Base-by-base conservation (phyloP, 2,888 invertebrate species). In the Drosophila incognita region DNA sequence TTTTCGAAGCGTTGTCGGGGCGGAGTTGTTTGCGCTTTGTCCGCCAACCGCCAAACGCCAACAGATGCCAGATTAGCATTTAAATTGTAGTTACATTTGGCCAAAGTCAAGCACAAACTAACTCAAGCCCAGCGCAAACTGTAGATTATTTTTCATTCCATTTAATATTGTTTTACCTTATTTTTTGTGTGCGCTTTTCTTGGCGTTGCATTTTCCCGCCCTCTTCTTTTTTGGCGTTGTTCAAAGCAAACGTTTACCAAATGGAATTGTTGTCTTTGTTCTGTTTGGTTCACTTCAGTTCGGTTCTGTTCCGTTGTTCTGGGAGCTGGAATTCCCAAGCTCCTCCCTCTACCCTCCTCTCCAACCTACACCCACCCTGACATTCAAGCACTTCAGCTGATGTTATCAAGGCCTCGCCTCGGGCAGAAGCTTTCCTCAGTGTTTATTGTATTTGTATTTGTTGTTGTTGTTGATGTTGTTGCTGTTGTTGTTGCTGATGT, bases 21-120 rank as follows among this genome's bases (percentile, higher is more conserved):
- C 81, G 88, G 79, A 74, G 81, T 76, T 88, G 79, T 81, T 88
- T 85, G 84, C 79, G 74, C 79, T 77, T 81, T 82, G 73, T 81
- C 69, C 74, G 66, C 73, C 69, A 57, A 61, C 86, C 83, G 84
- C 75, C 81, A 85, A 70, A 84, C 87, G 85, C 80, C 81, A 87
- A 69, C 87, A 89, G 87, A 87, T 87, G 81, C 85, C 79, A 87
- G 87, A 89, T 87, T 87, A 87, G 87, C 87, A 87, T 89, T 87
- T 89, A 87, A 89, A 87, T 87, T 87, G 87, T 87, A 89, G 81
- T 87, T 87, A 82, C 89, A 89, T 89, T 89, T 87, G 79, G 74
- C 82, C 79, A 89, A 82, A 77, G 67, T 73, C 69, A 72, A 72
- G 73, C 62, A 72, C 69, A 78, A 75, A 61, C 70, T 67, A 74